A percentile compares a stretch with the other conserved stretches of the same genome.
phyloP scores from a whole-genome alignment of 2,113 vertebrate species.

The Sinocyclocheilus grahami region DNA sequence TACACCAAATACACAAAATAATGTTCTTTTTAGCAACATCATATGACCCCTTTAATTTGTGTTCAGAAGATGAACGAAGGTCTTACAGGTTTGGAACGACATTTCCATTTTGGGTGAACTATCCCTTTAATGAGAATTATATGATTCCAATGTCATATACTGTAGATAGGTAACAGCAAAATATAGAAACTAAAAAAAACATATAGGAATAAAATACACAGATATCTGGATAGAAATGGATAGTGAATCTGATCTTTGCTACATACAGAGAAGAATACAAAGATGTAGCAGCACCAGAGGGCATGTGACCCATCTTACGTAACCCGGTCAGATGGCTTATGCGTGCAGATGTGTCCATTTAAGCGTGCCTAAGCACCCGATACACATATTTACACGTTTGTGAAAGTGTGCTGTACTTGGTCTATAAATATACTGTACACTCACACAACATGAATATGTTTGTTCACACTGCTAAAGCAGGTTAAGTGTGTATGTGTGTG shows the following conservation, averaged over 20 bases:
- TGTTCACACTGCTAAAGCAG: slow-evolving; percentile 1
- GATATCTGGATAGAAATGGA: background rate
- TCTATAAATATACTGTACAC: background rate
- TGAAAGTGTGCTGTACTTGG: background rate
- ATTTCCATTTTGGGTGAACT: too few species aligned
- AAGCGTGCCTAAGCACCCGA: background rate
- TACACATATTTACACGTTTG: background rate
- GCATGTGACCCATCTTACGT: slow-evolving; percentile 36
- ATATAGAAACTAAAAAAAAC: too few species aligned
- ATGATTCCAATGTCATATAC: too few species aligned
- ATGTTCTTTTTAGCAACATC: too few species aligned
- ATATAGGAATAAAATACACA: background rate
- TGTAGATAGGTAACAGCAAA: background rate
- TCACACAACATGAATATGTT: background rate
- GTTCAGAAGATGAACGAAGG: too few species aligned
- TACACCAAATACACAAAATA: too few species aligned
- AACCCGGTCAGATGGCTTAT: slow-evolving; percentile 42
- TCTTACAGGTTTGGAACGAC: too few species aligned
- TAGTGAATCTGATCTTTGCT: background rate
- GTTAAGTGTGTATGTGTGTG: slow-evolving; percentile 23
- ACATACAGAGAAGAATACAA: slow-evolving; percentile 6
- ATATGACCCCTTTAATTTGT: too few species aligned
- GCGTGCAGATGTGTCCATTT: slow-evolving; percentile 20
- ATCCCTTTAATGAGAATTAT: too few species aligned
- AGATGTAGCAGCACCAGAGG: background rate